Evolutionary conservation across 2,797 vertebrate species (phyloP).

Genomic region (Botia almorhae): DNA sequence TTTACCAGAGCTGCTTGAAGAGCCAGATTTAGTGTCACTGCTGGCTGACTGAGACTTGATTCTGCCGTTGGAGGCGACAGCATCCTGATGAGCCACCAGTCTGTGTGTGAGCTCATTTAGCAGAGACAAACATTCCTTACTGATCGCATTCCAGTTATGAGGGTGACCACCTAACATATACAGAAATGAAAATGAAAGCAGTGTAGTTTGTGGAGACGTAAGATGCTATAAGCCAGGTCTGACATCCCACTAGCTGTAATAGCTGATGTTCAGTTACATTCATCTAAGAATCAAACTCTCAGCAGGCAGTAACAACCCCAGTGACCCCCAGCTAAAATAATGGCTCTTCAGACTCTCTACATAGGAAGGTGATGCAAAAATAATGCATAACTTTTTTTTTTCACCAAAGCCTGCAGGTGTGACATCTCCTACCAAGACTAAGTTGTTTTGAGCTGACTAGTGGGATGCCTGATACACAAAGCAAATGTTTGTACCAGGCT

Average conservation of each 20-base stretch:
- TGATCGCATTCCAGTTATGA: constrained; percentile 93
- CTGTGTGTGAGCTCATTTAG: constrained; percentile 88
- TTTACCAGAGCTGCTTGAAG: constrained; percentile 75
- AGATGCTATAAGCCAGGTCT: not conserved
- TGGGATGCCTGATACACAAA: not conserved
- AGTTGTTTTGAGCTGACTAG: not conserved
- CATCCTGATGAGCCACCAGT: constrained; percentile 87
- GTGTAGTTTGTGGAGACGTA: not conserved
- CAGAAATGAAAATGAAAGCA: constrained; percentile 4
- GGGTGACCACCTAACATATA: constrained; percentile 88
- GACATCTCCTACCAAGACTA: not conserved
- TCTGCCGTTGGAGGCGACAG: constrained; percentile 89
- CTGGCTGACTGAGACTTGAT: constrained; percentile 77
- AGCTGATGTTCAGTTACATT: not conserved
- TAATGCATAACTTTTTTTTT: no score
- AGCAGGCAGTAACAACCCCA: no score
- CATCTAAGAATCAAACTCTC: not conserved
- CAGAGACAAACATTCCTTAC: constrained; percentile 87
- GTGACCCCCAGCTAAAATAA: no score
- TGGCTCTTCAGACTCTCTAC: no score
- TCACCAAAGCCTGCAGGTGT: no score
- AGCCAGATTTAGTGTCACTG: constrained; percentile 73
- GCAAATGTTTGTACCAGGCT: constrained; percentile 82
- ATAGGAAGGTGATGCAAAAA: no score
- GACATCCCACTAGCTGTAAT: not conserved